phyloP scores from a whole-genome alignment of 53 echinoderm and acorn worm genomes.

The Paelopatides confundens region DNA sequence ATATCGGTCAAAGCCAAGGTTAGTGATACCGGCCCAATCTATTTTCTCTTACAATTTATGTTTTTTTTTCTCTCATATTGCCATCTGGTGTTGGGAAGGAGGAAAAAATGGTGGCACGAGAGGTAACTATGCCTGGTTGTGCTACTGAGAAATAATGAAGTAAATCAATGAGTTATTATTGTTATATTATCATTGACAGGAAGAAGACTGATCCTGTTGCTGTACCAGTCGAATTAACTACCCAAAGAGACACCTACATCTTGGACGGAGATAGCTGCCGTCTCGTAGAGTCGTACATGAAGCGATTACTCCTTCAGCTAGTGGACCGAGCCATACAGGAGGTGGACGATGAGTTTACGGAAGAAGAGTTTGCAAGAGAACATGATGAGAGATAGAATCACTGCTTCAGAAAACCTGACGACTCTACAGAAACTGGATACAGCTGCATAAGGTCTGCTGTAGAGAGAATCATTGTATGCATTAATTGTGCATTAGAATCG shows the following conservation, averaged over 20 bases:
- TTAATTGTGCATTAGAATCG: too few species aligned
- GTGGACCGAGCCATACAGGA: slow-evolving; percentile 74
- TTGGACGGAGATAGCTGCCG: slow-evolving; percentile 69
- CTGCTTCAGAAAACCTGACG: slow-evolving; percentile 43
- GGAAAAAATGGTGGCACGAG: too few species aligned
- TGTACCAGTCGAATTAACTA: slow-evolving; percentile 66
- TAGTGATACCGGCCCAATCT: too few species aligned
- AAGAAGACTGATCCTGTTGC: not conserved
- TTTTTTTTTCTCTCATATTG: too few species aligned
- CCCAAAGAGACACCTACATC: slow-evolving; percentile 56
- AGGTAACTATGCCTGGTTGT: too few species aligned
- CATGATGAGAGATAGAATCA: slow-evolving; percentile 60
- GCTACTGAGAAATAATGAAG: too few species aligned
- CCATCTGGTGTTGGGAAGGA: too few species aligned
- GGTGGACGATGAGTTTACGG: slow-evolving; percentile 59
- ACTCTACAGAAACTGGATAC: not conserved
- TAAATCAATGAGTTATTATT: too few species aligned
- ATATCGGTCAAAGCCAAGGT: too few species aligned
- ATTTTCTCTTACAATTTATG: too few species aligned
- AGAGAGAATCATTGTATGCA: too few species aligned
- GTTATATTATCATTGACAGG: slow-evolving; percentile 54
- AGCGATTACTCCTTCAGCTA: slow-evolving; percentile 76
- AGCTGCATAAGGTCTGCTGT: not conserved
- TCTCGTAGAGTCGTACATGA: slow-evolving; percentile 60
- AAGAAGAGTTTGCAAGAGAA: slow-evolving; percentile 33